These are phyloP conservation scores for Isoperla grammatica DNA, from an alignment of 2,888 invertebrate species.

Conservation along the genomic window DNA sequence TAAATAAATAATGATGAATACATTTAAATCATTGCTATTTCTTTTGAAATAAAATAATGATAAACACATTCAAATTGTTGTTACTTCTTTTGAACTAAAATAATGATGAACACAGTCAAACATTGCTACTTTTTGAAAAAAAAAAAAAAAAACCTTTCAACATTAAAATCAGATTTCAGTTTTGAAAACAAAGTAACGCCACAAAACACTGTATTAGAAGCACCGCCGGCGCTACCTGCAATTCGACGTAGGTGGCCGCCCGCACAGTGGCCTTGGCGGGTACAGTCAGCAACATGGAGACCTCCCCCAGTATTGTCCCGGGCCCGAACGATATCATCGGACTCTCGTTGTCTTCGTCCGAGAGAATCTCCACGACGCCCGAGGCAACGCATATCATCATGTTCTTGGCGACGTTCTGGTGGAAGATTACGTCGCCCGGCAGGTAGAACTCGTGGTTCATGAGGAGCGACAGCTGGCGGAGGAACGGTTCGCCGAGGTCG, in stretches of 20 bases:
- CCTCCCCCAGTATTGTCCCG: conserved; percentile 51
- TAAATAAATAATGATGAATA: too few relatives aligned
- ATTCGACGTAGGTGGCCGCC: conserved; percentile 51
- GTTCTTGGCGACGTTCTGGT: conserved; percentile 49
- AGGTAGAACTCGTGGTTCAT: conserved; percentile 52
- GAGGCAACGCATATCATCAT: conserved; percentile 50
- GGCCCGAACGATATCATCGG: conserved; percentile 49
- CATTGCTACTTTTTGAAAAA: too few relatives aligned
- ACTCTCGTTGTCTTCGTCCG: conserved; percentile 52
- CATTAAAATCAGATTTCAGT: too few relatives aligned
- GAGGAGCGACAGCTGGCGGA: conserved; percentile 47
- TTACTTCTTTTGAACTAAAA: too few relatives aligned
- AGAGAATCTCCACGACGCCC: conserved; percentile 49
- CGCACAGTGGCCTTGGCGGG: conserved; percentile 50
- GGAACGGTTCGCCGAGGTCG: conserved; percentile 49
- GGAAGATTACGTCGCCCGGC: conserved; percentile 50
- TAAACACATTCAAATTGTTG: too few relatives aligned
- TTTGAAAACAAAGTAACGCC: too few relatives aligned
- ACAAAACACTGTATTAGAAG: too few relatives aligned
- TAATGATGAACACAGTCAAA: too few relatives aligned
- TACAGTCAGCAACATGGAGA: conserved; percentile 47
- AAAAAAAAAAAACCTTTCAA: too few relatives aligned
- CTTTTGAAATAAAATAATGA: too few relatives aligned
- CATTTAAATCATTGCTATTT: too few relatives aligned
- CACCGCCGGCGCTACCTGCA: too few relatives aligned